Conservation (phyloP, 2,113 vertebrate species). For the Alethe diademata region DNA sequence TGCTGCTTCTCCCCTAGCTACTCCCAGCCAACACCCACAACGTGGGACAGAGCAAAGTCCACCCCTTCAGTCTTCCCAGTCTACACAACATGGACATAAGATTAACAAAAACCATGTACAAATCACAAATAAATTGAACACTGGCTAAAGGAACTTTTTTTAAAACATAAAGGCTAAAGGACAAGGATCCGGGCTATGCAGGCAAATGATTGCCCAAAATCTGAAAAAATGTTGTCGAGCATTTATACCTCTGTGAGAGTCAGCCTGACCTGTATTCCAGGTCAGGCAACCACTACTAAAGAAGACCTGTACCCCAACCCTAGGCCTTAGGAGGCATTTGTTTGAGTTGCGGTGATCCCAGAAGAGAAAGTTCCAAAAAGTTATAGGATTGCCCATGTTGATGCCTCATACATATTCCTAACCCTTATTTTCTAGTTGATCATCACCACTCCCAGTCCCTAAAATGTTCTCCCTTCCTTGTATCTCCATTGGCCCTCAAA, state of each 20-base stretch:
- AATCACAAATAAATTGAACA: background rate
- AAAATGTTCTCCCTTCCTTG: too few relatives aligned
- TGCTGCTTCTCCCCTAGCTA: background rate
- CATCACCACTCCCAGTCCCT: too few relatives aligned
- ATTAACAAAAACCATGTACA: background rate
- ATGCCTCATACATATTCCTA: too few relatives aligned
- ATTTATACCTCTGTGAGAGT: background rate
- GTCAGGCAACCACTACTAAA: too few relatives aligned
- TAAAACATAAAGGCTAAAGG: background rate
- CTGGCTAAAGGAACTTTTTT: background rate
- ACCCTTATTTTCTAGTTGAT: too few relatives aligned
- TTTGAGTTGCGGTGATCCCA: too few relatives aligned
- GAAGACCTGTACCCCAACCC: too few relatives aligned
- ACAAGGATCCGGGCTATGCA: background rate
- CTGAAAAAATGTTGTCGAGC: background rate
- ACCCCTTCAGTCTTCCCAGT: background rate
- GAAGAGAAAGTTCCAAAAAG: too few relatives aligned
- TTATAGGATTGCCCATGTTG: too few relatives aligned
- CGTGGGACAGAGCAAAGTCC: rapidly evolving
- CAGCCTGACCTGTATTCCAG: too few relatives aligned
- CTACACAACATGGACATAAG: background rate
- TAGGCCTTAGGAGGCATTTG: too few relatives aligned
- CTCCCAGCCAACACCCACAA: background rate
- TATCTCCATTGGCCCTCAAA: too few relatives aligned
- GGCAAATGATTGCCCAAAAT: background rate